Evolutionary conservation across 2,113 vertebrate species (phyloP).

Genomic region (Poecilia latipinna): DNA sequence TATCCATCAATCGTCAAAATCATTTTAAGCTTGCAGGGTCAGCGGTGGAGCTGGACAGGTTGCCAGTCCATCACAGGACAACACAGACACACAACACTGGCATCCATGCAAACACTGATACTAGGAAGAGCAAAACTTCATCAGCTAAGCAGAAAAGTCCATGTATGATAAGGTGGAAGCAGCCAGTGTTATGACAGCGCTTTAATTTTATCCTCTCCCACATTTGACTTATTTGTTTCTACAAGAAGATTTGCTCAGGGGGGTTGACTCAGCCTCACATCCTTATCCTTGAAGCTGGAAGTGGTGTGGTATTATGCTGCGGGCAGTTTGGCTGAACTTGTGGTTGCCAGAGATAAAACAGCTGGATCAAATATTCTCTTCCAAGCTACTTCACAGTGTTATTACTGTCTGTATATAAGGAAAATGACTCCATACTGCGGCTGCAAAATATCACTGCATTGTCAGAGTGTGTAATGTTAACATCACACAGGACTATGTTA

Average conservation of each 20-base stretch:
- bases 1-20: no score
- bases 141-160: not conserved
- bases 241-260: not conserved
- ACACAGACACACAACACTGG: no score
- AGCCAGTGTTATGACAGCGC: not conserved
- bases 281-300: not conserved
- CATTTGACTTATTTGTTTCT: not conserved
- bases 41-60: no score
- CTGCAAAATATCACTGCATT: no score
- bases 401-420: not conserved
- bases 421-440: conserved; percentile 1
- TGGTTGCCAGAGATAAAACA: conserved; percentile 30
- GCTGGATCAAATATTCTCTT: conserved; percentile 32
- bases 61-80: no score
- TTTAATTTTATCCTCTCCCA: not conserved
- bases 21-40: no score
- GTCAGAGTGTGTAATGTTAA: no score
- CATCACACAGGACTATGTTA: no score
- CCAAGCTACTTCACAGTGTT: conserved; percentile 15
- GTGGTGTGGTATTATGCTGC: conserved; percentile 12
- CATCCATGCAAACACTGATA: no score
- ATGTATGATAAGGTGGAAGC: not conserved
- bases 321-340: conserved; percentile 14
- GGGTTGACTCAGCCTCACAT: not conserved
- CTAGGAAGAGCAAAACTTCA: not conserved